Percentiles rank a stretch among this genome's conserved stretches.
phyloP scores from a whole-genome alignment of 2,797 vertebrate genomes.

The Enteromius radiatus region DNA sequence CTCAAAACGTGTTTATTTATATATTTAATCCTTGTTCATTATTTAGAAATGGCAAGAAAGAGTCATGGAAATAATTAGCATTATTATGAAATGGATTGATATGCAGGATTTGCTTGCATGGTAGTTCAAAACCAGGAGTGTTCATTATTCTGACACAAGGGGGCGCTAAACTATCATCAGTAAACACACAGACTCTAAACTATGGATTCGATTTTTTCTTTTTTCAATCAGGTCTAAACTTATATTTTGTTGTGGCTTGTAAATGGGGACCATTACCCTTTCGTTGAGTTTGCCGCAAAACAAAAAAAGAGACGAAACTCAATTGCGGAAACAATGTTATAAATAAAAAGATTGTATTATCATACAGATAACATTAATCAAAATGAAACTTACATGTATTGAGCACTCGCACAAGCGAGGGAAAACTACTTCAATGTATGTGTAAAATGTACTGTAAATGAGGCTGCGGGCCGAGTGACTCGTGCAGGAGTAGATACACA shows the following conservation, averaged over 20 bases:
- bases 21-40: neutral
- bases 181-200: neutral
- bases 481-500: neutral
- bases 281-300: conserved; percentile 79
- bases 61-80: neutral
- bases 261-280: conserved; percentile 76
- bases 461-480: neutral
- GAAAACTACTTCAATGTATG: conserved; percentile 13
- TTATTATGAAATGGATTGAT: neutral
- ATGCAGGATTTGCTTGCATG: neutral
- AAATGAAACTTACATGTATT: conserved; percentile 18
- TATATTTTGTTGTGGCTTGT: conserved; percentile 75
- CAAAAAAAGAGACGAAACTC: conserved; percentile 58
- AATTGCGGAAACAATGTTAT: conserved; percentile 8
- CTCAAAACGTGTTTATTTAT: neutral
- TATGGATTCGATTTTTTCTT: conserved; percentile 51
- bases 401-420: conserved; percentile 22
- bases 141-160: conserved; percentile 3
- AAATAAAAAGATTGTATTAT: conserved; percentile 17
- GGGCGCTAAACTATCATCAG: conserved; percentile 30
- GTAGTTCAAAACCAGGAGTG: neutral
- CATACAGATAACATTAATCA: conserved; percentile 1
- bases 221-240: conserved; percentile 71
- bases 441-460: conserved; percentile 6
- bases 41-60: neutral